Evolutionary conservation across 1,140 invertebrate genomes (phyloP).

Genomic region (Conopomorpha cramerella): DNA sequence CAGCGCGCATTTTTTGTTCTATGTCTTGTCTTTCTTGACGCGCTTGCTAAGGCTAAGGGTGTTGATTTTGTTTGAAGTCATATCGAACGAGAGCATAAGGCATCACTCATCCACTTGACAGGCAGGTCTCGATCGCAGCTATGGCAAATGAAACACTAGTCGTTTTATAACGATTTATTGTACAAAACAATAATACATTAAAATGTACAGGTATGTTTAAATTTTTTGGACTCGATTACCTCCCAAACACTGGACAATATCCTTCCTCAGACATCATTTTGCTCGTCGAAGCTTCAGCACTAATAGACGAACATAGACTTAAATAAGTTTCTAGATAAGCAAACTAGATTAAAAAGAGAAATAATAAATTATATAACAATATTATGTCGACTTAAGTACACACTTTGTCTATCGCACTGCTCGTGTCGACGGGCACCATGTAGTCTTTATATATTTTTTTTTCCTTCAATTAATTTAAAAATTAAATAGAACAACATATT

Average conservation of each 20-base stretch:
- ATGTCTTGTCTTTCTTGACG: too few species aligned
- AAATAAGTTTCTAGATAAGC: slow-evolving; percentile 55
- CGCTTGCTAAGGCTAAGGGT: too few species aligned
- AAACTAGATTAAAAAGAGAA: slow-evolving; percentile 46
- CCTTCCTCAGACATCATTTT: slow-evolving; percentile 57
- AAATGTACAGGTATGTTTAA: slow-evolving; percentile 64
- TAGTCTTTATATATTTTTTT: slow-evolving; percentile 53
- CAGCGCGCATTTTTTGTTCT: too few species aligned
- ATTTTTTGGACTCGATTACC: slow-evolving; percentile 53
- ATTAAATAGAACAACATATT: slow-evolving; percentile 46
- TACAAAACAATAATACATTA: slow-evolving; percentile 65
- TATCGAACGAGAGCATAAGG: too few species aligned
- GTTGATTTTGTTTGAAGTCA: too few species aligned
- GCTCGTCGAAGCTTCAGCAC: slow-evolving; percentile 57
- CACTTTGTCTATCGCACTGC: slow-evolving; percentile 56
- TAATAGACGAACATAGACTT: slow-evolving; percentile 48
- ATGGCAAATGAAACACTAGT: slow-evolving; percentile 32
- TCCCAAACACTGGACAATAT: slow-evolving; percentile 58
- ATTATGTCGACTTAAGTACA: slow-evolving; percentile 60
- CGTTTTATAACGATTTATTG: slow-evolving; percentile 63
- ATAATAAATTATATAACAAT: slow-evolving; percentile 59
- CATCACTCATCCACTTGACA: too few species aligned
- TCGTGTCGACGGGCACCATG: slow-evolving; percentile 58
- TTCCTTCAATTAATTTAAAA: too few species aligned
- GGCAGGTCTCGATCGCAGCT: too few species aligned